phyloP scores from a whole-genome alignment of 2,797 vertebrate genomes.

The Ataeniobius toweri region DNA sequence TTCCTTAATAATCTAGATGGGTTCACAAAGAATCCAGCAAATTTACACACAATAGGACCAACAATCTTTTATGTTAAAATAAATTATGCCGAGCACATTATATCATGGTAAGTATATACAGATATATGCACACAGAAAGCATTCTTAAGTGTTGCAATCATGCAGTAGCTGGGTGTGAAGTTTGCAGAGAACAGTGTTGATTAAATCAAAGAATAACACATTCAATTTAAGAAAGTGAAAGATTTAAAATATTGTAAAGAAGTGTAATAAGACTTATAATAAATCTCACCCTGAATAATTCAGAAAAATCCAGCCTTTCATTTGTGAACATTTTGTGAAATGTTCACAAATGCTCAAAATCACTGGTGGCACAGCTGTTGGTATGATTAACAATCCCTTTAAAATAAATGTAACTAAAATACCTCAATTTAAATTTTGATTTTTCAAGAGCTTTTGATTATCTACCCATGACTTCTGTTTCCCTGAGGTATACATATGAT shows the following conservation, averaged over 20 bases:
- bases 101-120: not conserved
- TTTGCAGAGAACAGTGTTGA: slow-evolving; percentile 7
- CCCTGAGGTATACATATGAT: not conserved
- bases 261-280: not conserved
- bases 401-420: not conserved
- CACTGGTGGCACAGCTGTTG: not conserved
- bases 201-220: slow-evolving; percentile 5
- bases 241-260: not conserved
- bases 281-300: not conserved
- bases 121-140: not conserved
- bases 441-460: not conserved
- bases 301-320: not conserved
- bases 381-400: not conserved
- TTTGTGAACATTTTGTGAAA: not conserved
- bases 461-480: not conserved
- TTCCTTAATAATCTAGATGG: slow-evolving; percentile 37
- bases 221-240: not conserved
- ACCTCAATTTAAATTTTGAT: not conserved
- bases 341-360: not conserved
- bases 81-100: slow-evolving; percentile 1
- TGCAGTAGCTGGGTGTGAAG: slow-evolving; percentile 12
- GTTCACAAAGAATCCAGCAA: slow-evolving; percentile 27
- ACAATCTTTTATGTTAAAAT: slow-evolving; percentile 28
- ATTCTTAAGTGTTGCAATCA: slow-evolving; percentile 9
- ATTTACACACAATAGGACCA: slow-evolving; percentile 27